A percentile compares a stretch with the other conserved stretches of the same genome.
Evolutionary conservation across 2,797 vertebrate genomes (phyloP).

Genomic region (Poeciliopsis turneri): DNA sequence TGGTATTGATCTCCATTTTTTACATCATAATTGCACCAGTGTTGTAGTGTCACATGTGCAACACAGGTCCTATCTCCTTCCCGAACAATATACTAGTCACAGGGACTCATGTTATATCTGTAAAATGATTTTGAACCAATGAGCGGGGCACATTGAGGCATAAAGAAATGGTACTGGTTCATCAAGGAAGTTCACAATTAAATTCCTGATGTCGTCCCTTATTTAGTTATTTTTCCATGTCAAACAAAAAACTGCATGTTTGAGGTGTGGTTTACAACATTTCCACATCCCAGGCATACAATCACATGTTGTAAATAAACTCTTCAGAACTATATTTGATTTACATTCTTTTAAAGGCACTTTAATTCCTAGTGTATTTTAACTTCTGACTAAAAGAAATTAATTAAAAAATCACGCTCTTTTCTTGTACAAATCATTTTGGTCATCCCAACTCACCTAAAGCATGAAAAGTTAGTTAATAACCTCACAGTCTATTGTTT

Average conservation of each 20-base stretch:
- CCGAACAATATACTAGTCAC: not conserved
- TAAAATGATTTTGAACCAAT: not conserved
- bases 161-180: not conserved
- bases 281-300: not conserved
- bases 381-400: not conserved
- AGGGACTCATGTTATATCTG: not conserved
- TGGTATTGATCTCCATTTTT: not conserved
- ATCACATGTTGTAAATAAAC: not conserved
- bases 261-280: not conserved
- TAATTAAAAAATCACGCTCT: not conserved
- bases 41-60: not conserved
- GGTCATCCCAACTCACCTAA: not conserved
- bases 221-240: not conserved
- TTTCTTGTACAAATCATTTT: not conserved
- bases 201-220: not conserved
- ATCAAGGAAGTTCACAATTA: too few species aligned
- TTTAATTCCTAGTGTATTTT: not conserved
- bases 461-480: not conserved
- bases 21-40: not conserved
- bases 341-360: not conserved
- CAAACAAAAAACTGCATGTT: not conserved
- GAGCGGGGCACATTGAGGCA: not conserved
- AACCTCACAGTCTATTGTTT: not conserved
- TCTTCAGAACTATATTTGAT: not conserved
- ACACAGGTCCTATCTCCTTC: not conserved